Evolutionary conservation across 1,140 invertebrate species (phyloP), one percentile per base, ranked within the genome.

Genomic region (Bilobella aurantiaca): DNA sequence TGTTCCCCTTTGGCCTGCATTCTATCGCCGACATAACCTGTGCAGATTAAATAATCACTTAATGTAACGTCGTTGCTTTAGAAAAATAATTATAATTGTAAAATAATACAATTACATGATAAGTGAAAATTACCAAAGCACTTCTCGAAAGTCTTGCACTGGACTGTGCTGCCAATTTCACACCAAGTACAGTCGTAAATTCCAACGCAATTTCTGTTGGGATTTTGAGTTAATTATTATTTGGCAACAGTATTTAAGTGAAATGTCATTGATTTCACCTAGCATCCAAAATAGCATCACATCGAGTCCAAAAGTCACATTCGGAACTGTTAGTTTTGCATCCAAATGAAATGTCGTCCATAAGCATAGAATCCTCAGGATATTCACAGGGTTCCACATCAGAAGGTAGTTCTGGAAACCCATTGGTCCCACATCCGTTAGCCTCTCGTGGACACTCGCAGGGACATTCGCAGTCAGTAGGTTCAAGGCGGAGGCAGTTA

Each of bases 401-500:
- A 27, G 65, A 57, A 0, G 68, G 62, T 25, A 69, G 37, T 34
- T 62, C 47, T 0, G 25, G 29, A 62, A 64, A 31, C 16, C 78
- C 73, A 69, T 73, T 2, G 68, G 64, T 3, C 69, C 73, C 68
- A 57, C 84, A 84, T 71, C 88, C 83, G 18, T 84, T 83, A 63
- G 82, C 76, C 73, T 87, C 84, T 31, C 93, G 79, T 18, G 86
- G 86, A 76, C 93, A 96, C 76, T 96, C 92, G 76, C 93, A 96
- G 0, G 93, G 93, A 78, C 93, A 96, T 76, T 96, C 93, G 73
- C 93, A 96, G 73, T 93, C 91, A 3, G 85, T 91, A 78, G 93
- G 91, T 75, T 95, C 93, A 90, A 95, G 93, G 23, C 91, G 82
- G 76, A 93, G 87, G 75, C 93, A 96, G 75, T 95, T 95, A 2